phyloP scores from a whole-genome alignment of 2,797 vertebrate genomes.

The Pteropus rufus region DNA sequence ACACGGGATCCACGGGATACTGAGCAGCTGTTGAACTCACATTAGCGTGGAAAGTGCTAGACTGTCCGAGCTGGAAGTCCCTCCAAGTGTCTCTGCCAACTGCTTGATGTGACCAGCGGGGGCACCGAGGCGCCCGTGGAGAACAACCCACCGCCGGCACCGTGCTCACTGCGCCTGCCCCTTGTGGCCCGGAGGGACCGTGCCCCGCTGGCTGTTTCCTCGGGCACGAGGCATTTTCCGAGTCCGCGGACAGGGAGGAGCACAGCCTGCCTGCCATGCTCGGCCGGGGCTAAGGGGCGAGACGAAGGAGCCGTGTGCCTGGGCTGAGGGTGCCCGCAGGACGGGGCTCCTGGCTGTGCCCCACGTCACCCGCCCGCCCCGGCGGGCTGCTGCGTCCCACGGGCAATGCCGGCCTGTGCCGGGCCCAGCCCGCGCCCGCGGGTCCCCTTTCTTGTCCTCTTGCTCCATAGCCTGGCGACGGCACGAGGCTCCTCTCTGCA shows the following conservation, averaged over 20 bases:
- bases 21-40: too few species aligned
- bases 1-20: not conserved
- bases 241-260: accelerated
- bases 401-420: not conserved
- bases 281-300: too few species aligned
- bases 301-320: too few species aligned
- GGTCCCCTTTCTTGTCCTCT: not conserved
- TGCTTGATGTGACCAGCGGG: accelerated
- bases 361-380: accelerated
- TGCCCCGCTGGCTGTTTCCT: accelerated
- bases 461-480: accelerated
- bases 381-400: accelerated
- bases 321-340: too few species aligned
- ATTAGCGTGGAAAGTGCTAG: not conserved
- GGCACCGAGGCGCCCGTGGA: not conserved
- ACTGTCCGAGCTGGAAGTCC: not conserved
- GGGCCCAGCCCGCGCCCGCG: accelerated
- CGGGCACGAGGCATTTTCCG: accelerated
- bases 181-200: too few species aligned
- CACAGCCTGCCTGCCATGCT: accelerated
- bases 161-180: too few species aligned
- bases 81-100: not conserved
- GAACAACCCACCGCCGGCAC: accelerated
- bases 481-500: not conserved
- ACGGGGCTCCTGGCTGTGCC: accelerated